Percentiles rank a stretch among this genome's conserved stretches.
These are phyloP conservation scores for Tryphoninae sp. DNA, from an alignment of 2,888 invertebrate genomes.

Conservation along the genomic window DNA sequence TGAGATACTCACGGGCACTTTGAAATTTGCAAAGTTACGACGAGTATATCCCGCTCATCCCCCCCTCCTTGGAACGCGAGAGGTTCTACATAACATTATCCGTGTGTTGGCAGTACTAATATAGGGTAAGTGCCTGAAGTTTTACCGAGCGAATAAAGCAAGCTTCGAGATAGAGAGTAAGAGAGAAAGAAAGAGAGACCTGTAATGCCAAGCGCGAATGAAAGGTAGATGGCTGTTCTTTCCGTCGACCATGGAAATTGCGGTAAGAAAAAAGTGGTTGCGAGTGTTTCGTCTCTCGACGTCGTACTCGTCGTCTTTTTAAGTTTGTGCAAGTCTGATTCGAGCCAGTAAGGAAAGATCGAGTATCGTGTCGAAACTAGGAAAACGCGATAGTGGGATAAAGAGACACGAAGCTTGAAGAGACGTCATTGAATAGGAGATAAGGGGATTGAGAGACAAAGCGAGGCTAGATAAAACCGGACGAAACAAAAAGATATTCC, in stretches of 20 bases:
- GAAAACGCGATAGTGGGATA: no score
- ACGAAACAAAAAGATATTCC: slow-evolving; percentile 1
- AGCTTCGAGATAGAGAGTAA: slow-evolving; percentile 3
- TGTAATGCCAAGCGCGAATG: slow-evolving; percentile 22
- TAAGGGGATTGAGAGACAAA: neutral
- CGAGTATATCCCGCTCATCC: slow-evolving; percentile 12
- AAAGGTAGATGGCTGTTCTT: slow-evolving; percentile 35
- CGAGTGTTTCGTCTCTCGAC: slow-evolving; percentile 11
- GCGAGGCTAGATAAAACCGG: neutral
- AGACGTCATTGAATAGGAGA: neutral
- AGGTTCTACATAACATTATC: slow-evolving; percentile 63
- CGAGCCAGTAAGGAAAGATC: slow-evolving; percentile 38
- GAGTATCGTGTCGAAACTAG: neutral
- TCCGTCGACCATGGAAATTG: slow-evolving; percentile 10
- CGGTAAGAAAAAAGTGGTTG: neutral
- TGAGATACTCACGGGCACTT: slow-evolving; percentile 62
- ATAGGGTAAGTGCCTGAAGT: slow-evolving; percentile 25
- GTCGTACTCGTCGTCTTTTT: neutral
- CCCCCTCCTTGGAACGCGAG: neutral
- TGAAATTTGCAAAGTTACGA: slow-evolving; percentile 61
- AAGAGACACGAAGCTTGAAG: neutral
- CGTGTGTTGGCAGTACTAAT: slow-evolving; percentile 49
- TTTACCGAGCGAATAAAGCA: slow-evolving; percentile 35
- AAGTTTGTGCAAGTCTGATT: slow-evolving; percentile 49
- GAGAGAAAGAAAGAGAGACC: no score